phyloP scores from a whole-genome alignment of 2,797 vertebrate genomes.

The Manis javanica region DNA sequence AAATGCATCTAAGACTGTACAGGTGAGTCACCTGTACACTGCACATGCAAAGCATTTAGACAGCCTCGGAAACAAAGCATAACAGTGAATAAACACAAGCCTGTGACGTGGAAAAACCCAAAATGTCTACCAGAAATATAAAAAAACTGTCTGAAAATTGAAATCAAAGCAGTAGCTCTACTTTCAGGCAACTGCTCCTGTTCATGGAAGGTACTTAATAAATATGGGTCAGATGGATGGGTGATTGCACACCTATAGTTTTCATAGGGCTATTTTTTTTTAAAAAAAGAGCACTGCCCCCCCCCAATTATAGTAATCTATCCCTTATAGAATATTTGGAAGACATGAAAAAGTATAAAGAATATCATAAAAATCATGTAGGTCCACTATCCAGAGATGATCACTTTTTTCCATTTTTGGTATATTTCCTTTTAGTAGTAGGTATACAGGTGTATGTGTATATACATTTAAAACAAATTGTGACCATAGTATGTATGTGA shows the following conservation, averaged over 20 bases:
- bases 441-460: neutral
- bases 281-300: neutral
- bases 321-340: neutral
- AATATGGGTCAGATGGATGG: neutral
- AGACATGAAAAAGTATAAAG: neutral
- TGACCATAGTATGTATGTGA: neutral
- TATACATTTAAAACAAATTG: neutral
- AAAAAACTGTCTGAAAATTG: neutral
- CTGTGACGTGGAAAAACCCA: neutral
- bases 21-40: neutral
- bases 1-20: neutral
- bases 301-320: neutral
- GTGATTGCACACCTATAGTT: neutral
- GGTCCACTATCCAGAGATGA: neutral
- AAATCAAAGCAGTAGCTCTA: neutral
- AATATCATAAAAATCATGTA: neutral
- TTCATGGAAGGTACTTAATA: neutral
- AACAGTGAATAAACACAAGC: neutral
- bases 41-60: neutral
- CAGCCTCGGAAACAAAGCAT: neutral
- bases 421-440: slow-evolving; percentile 4
- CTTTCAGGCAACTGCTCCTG: neutral
- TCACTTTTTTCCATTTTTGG: slow-evolving; percentile 8
- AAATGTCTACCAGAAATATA: neutral
- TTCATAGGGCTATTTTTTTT: neutral